Base-by-base conservation (phyloP, 1,140 invertebrate species). In the Philaenus spumarius region DNA sequence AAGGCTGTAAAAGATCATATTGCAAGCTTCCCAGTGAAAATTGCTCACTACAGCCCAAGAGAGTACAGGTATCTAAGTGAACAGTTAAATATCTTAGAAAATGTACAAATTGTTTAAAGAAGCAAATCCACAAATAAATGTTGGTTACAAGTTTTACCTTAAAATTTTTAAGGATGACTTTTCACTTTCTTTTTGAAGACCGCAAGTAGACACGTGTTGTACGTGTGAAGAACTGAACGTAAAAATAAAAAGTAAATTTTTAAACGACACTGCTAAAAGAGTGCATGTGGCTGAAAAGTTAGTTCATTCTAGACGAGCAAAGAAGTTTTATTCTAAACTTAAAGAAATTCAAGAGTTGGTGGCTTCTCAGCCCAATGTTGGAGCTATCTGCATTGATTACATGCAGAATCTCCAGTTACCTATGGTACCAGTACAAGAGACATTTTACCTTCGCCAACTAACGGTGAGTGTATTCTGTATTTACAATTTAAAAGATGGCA, bases 331-430 rank as follows among this genome's bases (percentile, higher is more conserved):
- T 35, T 4, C 30, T 2, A 23, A 30, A 1, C 1, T 48, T 7
- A 51, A 61, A 20, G 9, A 51, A 12, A 24, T 23, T 11, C 37
- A 23, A 12, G 19, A 23, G 6, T 20, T 48, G 14, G 11, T 20
- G 19, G 22, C 15, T 5, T 35, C n/a, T 12, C 20, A 59, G 12
- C 22, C 48, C 3, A 11, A 15, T 30, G 34, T 59, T 19, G 15
- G 19, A n/a, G 59, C 24, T 15, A 20, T 62, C 20, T 14, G 2
- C 17, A 46, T 62, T 12, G 61, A 62, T 22, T 62, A 14, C 43
- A 62, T 62, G 59, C 57, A 60, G 20, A 62, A 62, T 26, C 22
- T 62, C 14, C 43, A 53, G 6, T 45, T 62, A 22, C 59, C 61
- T 17, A 17, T 60, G 5, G 48, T 61, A 24, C 55, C 50, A 34